These are phyloP conservation scores for Clivina fossor DNA, from an alignment of 2,888 invertebrate genomes.

Conservation along the genomic window DNA sequence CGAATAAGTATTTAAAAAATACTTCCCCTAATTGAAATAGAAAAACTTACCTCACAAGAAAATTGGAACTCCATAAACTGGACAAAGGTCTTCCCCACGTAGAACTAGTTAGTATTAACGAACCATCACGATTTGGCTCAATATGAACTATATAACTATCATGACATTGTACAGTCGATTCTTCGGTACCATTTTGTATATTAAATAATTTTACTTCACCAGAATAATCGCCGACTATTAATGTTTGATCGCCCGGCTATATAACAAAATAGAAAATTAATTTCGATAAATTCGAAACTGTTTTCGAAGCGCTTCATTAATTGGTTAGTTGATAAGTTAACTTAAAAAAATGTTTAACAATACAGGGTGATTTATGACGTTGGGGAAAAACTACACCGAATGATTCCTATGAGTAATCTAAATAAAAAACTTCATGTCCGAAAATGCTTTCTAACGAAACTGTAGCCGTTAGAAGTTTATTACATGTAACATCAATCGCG, in stretches of 20 bases:
- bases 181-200: conserved; percentile 79
- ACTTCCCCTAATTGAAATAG: too few relatives aligned
- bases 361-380: too few relatives aligned
- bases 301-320: too few relatives aligned
- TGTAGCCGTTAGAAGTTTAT: too few relatives aligned
- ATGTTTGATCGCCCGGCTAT: conserved; percentile 53
- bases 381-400: too few relatives aligned
- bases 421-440: too few relatives aligned
- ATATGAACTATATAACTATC: conserved; percentile 84
- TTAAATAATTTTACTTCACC: conserved; percentile 92
- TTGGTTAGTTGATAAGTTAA: too few relatives aligned
- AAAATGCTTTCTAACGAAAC: too few relatives aligned
- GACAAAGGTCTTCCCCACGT: conserved; percentile 84
- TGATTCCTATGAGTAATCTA: too few relatives aligned
- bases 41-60: conserved; percentile 62
- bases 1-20: conserved; percentile 25
- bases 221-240: conserved; percentile 86
- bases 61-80: conserved; percentile 75
- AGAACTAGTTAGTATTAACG: conserved; percentile 79
- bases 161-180: conserved; percentile 77
- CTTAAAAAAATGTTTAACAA: background rate
- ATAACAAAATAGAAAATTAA: conserved; percentile 9
- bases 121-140: conserved; percentile 71
- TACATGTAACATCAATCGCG: too few relatives aligned
- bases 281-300: conserved; percentile 3